These are phyloP conservation scores for Gymnocheta viridis DNA, from an alignment of 2,888 invertebrate genomes.

Conservation along the genomic window DNA sequence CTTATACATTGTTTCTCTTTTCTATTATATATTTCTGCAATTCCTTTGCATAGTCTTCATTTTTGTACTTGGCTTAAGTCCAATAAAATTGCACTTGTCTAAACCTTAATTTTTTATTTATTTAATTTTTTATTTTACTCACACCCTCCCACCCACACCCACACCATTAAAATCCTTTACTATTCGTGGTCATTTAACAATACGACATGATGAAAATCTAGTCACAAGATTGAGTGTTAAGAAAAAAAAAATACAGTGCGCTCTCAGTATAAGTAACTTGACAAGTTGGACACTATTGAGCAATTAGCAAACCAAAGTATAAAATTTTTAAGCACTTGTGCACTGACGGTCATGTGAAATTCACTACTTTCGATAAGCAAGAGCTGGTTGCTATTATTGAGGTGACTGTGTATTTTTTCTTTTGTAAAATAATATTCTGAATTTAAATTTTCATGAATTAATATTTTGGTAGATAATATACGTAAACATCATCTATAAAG, in stretches of 20 bases:
- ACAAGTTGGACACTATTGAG: not conserved
- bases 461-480: not conserved
- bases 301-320: not conserved
- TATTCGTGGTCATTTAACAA: constrained; percentile 45
- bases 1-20: not conserved
- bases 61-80: constrained; percentile 62
- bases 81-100: constrained; percentile 70
- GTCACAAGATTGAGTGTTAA: constrained; percentile 17
- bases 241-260: not conserved
- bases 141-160: constrained; percentile 33
- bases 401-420: not conserved
- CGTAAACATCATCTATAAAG: not conserved
- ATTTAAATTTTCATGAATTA: constrained; percentile 16
- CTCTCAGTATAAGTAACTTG: not conserved
- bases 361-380: not conserved
- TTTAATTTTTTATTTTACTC: not conserved
- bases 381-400: not conserved
- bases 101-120: constrained; percentile 53
- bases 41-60: constrained; percentile 13
- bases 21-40: not conserved
- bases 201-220: constrained; percentile 55
- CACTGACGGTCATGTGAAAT: not conserved
- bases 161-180: constrained; percentile 16
- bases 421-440: not conserved
- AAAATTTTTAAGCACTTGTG: not conserved